phyloP scores from a whole-genome alignment of 2,113 vertebrate species.

The Thunnus thynnus region DNA sequence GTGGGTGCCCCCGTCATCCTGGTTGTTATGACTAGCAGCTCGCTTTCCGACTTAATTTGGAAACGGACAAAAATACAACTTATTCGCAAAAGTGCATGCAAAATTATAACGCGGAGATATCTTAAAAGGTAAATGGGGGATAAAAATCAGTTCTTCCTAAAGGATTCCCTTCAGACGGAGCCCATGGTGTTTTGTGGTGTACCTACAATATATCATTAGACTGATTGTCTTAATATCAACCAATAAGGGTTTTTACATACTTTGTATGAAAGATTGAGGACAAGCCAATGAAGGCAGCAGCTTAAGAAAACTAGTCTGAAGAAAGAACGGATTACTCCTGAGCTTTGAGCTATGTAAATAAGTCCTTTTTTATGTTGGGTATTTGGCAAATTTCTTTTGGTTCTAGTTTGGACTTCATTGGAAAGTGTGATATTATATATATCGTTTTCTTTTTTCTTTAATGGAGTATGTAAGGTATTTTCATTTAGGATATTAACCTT shows the following conservation, averaged over 20 bases:
- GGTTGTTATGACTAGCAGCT: slow-evolving; percentile 88
- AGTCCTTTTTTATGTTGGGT: slow-evolving; percentile 88
- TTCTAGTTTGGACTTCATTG: slow-evolving; percentile 86
- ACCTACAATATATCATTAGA: slow-evolving; percentile 92
- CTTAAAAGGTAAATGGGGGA: slow-evolving; percentile 86
- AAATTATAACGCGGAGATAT: slow-evolving; percentile 79
- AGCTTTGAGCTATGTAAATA: slow-evolving; percentile 98
- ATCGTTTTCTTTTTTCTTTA: slow-evolving; percentile 80
- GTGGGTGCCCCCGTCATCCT: slow-evolving; percentile 88
- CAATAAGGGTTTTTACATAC: slow-evolving; percentile 85
- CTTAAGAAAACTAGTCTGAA: slow-evolving; percentile 80
- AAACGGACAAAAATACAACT: slow-evolving; percentile 81
- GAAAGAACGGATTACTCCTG: slow-evolving; percentile 90
- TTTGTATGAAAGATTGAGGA: slow-evolving; percentile 77
- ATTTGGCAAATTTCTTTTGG: slow-evolving; percentile 76
- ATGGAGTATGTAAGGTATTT: slow-evolving; percentile 86
- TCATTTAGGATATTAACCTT: slow-evolving; percentile 68
- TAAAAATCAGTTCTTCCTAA: slow-evolving; percentile 97
- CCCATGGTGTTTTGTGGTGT: slow-evolving; percentile 97
- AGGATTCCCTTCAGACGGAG: slow-evolving; percentile 94
- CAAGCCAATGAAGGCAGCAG: slow-evolving; percentile 69
- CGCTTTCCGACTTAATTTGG: slow-evolving; percentile 89
- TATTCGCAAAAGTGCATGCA: slow-evolving; percentile 86
- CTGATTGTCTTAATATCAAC: slow-evolving; percentile 90
- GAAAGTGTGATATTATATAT: slow-evolving; percentile 83